Base-by-base conservation (phyloP, 2,797 vertebrate species). In the Lithobates pipiens region DNA sequence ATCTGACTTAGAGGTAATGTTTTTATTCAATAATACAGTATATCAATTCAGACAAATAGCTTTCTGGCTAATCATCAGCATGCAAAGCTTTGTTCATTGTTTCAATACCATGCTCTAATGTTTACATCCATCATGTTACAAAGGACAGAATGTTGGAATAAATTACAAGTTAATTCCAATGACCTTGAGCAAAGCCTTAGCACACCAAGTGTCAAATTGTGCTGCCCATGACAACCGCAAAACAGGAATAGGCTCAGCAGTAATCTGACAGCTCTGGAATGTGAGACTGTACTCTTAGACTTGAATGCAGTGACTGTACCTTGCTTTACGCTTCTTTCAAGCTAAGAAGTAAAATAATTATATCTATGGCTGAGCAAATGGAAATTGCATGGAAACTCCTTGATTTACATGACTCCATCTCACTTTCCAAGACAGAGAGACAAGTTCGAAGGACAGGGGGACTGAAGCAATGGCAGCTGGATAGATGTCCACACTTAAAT, bases 381-480 rank as follows among this genome's bases (percentile, higher is more conserved):
- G 90, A 91, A 75, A 73, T 90, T 18, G 86, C 89, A 25, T 90
- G 89, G 90, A 88, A 87, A 68, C 90, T 88, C 90, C 70, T 91
- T 73, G 90, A 90, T 72, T 90, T 93, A 21, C 90, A 90, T 39
- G 92, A 92, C 81, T 91, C 90, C 0, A 89, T 92, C 72, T 90
- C 91, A 1, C 79, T 91, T 75, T 87, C 86, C n/a, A 86, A 84
- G 10, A 80, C 89, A 7, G 89, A 90, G 42, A 92, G 85, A 73
- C 90, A 86, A 82, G 80, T 89, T 32, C 88, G 88, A 61, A 88
- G 85, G 2, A 46, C 77, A 4, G 73, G 81, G 18, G 86, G 89
- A n/a, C 77, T 86, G 71, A 90, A 89, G 84, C 89, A 90, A 76
- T 90, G 89, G 90, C 89, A 90, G 84, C 82, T 90, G 34, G 91